Base-by-base conservation (phyloP, 2,888 invertebrate species). In the Pasiphila rectangulata region DNA sequence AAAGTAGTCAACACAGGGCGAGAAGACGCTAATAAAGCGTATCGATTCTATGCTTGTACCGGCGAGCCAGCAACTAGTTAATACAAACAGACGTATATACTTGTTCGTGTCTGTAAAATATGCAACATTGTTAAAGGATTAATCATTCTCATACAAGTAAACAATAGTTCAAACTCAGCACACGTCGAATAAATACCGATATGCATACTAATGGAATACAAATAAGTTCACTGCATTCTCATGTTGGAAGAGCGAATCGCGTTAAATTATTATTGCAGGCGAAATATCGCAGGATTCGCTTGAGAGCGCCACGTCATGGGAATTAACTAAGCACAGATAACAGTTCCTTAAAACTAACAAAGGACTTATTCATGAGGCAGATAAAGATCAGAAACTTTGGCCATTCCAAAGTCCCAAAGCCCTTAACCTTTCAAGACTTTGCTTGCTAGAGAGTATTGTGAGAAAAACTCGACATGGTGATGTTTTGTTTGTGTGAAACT, bases 121-220 rank as follows among this genome's bases (percentile, higher is more conserved):
- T n/a, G 30, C 30, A 16, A 10, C 32, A 32, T 32, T 32, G 6
- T 32, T 19, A 9, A 19, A n/a, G 9, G 16, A 32, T 32, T 6
- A 32, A 32, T 32, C 32, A 32, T 19, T 17, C 9, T 6, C 17
- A 32, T 16, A 32, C 12, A 27, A 27, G 13, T 13, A 32, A 32
- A 32, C 32, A 19, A 17, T 32, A 10, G 16, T 9, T 13, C 12
- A n/a, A n/a, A n/a, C n/a, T n/a, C 4, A 16, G 17, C 2, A 32
- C 17, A 4, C 17, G 4, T 15, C 9, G 32, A 10, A 6, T 9
- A n/a, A n/a, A n/a, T 5, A 17, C 9, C 15, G 15, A 29, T 5
- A 6, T 17, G 17, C 32, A 19, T 17, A 17, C 32, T 32, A 17
- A 32, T 30, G 17, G 17, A 17, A 32, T 32, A 10, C 9, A 16